These are phyloP conservation scores for Pristionchus arcanus DNA, from an alignment of 2,888 invertebrate genomes.

Conservation along the genomic window DNA sequence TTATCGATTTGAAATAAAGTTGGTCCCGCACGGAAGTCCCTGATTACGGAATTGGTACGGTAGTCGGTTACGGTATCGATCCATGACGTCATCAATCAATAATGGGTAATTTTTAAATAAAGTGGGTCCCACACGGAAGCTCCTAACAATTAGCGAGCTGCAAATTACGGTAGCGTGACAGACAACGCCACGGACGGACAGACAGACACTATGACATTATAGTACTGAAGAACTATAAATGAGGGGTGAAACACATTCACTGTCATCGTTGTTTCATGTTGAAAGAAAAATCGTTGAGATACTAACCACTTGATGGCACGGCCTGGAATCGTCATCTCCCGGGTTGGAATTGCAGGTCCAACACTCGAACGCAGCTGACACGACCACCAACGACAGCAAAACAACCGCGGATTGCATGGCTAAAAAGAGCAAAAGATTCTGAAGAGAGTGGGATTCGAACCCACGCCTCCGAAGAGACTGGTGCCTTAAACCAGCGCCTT, in stretches of 20 bases:
- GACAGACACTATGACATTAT: too few relatives aligned
- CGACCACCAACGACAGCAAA: constrained; percentile 43
- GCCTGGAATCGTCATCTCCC: constrained; percentile 48
- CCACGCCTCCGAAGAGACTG: constrained; percentile 91
- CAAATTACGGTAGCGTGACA: too few relatives aligned
- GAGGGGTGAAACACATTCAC: not conserved
- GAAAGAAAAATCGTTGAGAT: not conserved
- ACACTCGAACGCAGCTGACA: constrained; percentile 51
- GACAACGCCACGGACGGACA: too few relatives aligned
- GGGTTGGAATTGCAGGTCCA: constrained; percentile 54
- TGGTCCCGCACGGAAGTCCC: too few relatives aligned
- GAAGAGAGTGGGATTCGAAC: constrained; percentile 87
- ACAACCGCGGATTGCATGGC: not conserved
- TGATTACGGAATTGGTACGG: too few relatives aligned
- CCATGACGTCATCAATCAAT: too few relatives aligned
- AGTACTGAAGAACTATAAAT: too few relatives aligned
- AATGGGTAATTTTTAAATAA: too few relatives aligned
- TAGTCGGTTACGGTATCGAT: too few relatives aligned
- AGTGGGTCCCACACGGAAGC: too few relatives aligned
- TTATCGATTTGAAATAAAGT: too few relatives aligned
- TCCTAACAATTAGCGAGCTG: too few relatives aligned
- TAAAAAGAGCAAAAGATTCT: constrained; percentile 57
- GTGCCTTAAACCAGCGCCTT: constrained; percentile 93
- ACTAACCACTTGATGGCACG: constrained; percentile 52
- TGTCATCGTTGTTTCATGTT: not conserved